Conservation (phyloP, 2,888 invertebrate species). For the Drosophila fulvimacula region DNA sequence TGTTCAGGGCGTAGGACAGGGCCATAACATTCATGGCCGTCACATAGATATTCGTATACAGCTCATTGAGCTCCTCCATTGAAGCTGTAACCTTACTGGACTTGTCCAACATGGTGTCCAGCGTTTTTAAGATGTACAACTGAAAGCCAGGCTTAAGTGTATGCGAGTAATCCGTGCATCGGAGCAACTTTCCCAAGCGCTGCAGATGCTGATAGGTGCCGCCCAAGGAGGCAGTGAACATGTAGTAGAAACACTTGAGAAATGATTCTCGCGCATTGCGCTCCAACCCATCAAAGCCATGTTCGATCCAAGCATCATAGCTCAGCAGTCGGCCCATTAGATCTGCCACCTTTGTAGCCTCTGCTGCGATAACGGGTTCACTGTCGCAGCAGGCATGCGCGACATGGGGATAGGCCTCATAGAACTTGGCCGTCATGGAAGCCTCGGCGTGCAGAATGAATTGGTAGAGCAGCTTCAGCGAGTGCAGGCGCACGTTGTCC, state of each 20-base stretch:
- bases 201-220: constrained; percentile 70
- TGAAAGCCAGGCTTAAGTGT: constrained; percentile 78
- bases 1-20: constrained; percentile 63
- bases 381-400: constrained; percentile 81
- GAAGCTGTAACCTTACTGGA: constrained; percentile 36
- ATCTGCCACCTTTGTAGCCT: constrained; percentile 82
- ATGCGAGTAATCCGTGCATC: constrained; percentile 77
- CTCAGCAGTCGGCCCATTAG: constrained; percentile 82
- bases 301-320: constrained; percentile 82
- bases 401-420: constrained; percentile 82
- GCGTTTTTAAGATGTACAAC: constrained; percentile 72
- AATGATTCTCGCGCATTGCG: constrained; percentile 78
- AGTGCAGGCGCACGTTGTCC: constrained; percentile 84
- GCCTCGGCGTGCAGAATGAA: constrained; percentile 84
- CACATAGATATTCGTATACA: constrained; percentile 75
- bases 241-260: constrained; percentile 82
- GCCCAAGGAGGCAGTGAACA: constrained; percentile 70
- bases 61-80: constrained; percentile 46
- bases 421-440: constrained; percentile 83
- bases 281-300: constrained; percentile 79
- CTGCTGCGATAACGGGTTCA: constrained; percentile 67
- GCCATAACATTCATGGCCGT: constrained; percentile 81
- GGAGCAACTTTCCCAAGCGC: constrained; percentile 69
- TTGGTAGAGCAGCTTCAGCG: constrained; percentile 83
- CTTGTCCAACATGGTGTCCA: constrained; percentile 69